Evolutionary conservation across 1,140 invertebrate species (phyloP), one percentile per base, ranked within the genome.

Genomic region (Sitodiplosis mosellana): DNA sequence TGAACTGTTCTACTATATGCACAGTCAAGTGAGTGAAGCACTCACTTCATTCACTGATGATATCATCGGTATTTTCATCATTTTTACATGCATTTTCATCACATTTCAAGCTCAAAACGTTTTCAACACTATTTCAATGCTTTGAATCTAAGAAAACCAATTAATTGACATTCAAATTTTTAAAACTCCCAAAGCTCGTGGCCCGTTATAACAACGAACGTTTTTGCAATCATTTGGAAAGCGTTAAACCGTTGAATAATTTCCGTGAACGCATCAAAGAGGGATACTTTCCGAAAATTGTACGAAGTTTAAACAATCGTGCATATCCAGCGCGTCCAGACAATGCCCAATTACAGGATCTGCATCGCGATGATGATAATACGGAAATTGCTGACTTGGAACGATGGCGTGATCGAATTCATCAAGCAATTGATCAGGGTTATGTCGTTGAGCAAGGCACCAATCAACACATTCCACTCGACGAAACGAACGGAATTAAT

Each of bases 341-440:
- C 1, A 70, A 71, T 8, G 68, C 74, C 1, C 53, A 52, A 0
- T 60, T 83, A 1, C 61, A 67, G 10, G 76, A 83, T 57, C 51
- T 81, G 3, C 71, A 75, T 53, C 66, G 79, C 21, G 69, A 69
- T 0, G 78, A 81, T 55, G 66, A 73, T 53, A 64, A 81, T 21
- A 65, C 70, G 33, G 79, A 83, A 49, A 64, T 85, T 12, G 63
- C 72, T n/a, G 70, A 80, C 54, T 41, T 87, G 50, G 75, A 78
- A 52, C 68, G 72, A 40, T 85, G 79, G 78, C 67, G 76, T 3
- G 76, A 81, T 49, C 66, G 81, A 7, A 76, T 86, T 51, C 66
- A 72, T 17, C 71, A 77, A 20, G 82, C 81, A 12, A 78, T 86
- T 50, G 73, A 81, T 46, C 71, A 70, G 17, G 77, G 76, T 36